phyloP scores from a whole-genome alignment of 2,888 invertebrate genomes.

The Amphipoea lucens region DNA sequence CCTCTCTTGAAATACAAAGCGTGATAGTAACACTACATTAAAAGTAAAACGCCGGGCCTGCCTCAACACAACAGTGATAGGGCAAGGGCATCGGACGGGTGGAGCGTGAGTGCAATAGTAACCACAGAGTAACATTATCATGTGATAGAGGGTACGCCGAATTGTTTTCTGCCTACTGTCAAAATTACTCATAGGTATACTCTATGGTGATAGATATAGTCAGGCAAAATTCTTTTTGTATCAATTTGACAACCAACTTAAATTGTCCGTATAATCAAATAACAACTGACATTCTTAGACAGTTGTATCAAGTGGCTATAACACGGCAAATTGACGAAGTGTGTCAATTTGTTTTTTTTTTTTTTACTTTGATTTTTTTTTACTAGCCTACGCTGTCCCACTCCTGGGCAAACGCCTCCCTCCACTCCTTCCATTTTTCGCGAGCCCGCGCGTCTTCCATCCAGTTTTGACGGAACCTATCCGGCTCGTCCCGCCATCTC shows the following conservation, averaged over 20 bases:
- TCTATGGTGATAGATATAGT: too few species aligned
- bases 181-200: background rate
- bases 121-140: slow-evolving; percentile 43
- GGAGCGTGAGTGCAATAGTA: slow-evolving; percentile 77
- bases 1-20: background rate
- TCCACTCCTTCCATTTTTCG: too few species aligned
- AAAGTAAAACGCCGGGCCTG: slow-evolving; percentile 77
- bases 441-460: too few species aligned
- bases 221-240: too few species aligned
- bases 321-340: too few species aligned
- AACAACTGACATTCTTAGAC: background rate
- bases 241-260: background rate
- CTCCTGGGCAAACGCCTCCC: too few species aligned
- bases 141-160: background rate
- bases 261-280: background rate
- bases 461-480: too few species aligned
- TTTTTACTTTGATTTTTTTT: too few species aligned
- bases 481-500: too few species aligned
- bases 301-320: background rate
- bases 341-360: background rate
- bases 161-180: slow-evolving; percentile 28
- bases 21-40: slow-evolving; percentile 14
- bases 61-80: slow-evolving; percentile 84
- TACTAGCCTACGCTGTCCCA: too few species aligned
- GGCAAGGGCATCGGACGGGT: slow-evolving; percentile 87